Conservation (phyloP, 2,113 vertebrate genomes). For the Hippocampus abdominalis region DNA sequence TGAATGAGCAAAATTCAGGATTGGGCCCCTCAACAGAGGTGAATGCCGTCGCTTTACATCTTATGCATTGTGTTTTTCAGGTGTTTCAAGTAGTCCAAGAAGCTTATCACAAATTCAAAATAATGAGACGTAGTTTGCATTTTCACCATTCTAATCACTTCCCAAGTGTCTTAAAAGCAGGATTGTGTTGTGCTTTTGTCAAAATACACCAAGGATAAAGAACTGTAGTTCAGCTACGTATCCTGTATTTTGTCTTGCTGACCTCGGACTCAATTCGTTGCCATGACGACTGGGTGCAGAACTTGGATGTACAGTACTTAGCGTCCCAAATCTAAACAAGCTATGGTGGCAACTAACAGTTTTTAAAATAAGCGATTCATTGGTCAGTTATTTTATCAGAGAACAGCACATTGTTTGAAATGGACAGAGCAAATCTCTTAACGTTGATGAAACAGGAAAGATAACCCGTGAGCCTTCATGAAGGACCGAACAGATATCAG, state of each 20-base stretch:
- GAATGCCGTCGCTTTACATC: background rate
- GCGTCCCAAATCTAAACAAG: background rate
- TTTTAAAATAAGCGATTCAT: too few species aligned
- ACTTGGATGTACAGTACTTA: background rate
- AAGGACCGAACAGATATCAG: too few species aligned
- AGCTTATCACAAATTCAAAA: background rate
- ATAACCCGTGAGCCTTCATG: too few species aligned
- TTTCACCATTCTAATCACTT: background rate
- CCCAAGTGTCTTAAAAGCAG: too few species aligned
- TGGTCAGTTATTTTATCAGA: too few species aligned
- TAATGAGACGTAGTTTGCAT: background rate
- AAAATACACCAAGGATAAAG: background rate
- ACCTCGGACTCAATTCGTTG: background rate
- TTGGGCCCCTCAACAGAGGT: background rate
- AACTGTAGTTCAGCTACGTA: background rate
- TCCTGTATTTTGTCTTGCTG: background rate
- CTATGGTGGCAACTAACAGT: too few species aligned
- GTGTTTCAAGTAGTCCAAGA: background rate
- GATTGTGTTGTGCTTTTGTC: background rate
- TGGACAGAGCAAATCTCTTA: too few species aligned
- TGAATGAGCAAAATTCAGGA: background rate
- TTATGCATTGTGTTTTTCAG: background rate
- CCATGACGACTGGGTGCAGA: background rate
- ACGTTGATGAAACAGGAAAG: too few species aligned
- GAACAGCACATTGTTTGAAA: too few species aligned